A percentile compares a stretch with the other conserved stretches of the same genome.
Evolutionary conservation across 2,113 vertebrate genomes (phyloP).

Genomic region (Tetraodon nigroviridis): DNA sequence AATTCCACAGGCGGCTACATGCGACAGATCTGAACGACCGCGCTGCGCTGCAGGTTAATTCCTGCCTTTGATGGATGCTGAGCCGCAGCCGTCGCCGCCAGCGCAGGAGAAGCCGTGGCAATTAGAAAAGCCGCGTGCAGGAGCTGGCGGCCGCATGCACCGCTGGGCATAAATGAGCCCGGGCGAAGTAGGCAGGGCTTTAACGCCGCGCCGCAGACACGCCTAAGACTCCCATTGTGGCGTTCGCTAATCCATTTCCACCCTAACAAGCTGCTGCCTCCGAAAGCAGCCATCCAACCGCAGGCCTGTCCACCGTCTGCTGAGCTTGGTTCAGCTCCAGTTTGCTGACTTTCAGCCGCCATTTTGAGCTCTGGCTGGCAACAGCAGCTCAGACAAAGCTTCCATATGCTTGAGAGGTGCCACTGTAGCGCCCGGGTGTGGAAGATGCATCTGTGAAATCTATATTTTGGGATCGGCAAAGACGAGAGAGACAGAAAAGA

Average conservation of each 20-base stretch:
- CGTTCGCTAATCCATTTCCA: constrained; percentile 70
- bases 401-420: no score
- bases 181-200: constrained; percentile 62
- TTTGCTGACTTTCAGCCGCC: constrained; percentile 60
- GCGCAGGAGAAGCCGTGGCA: constrained; percentile 61
- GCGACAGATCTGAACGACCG: constrained; percentile 53
- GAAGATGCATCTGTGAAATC: neutral
- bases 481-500: neutral
- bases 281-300: constrained; percentile 63
- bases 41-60: constrained; percentile 54
- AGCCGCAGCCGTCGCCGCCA: constrained; percentile 51
- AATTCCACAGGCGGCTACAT: constrained; percentile 53
- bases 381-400: no score
- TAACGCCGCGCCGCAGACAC: constrained; percentile 66
- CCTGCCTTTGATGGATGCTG: constrained; percentile 55
- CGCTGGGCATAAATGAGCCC: constrained; percentile 69
- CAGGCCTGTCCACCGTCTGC: constrained; percentile 64
- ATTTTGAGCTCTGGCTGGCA: constrained; percentile 60
- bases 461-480: neutral
- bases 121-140: constrained; percentile 66
- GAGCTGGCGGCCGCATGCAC: constrained; percentile 66
- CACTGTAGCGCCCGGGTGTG: no score
- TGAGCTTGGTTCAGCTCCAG: constrained; percentile 66
- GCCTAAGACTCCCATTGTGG: constrained; percentile 73
- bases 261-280: constrained; percentile 71